Conservation (phyloP, 2,888 invertebrate species). For the Ophraella communa region DNA sequence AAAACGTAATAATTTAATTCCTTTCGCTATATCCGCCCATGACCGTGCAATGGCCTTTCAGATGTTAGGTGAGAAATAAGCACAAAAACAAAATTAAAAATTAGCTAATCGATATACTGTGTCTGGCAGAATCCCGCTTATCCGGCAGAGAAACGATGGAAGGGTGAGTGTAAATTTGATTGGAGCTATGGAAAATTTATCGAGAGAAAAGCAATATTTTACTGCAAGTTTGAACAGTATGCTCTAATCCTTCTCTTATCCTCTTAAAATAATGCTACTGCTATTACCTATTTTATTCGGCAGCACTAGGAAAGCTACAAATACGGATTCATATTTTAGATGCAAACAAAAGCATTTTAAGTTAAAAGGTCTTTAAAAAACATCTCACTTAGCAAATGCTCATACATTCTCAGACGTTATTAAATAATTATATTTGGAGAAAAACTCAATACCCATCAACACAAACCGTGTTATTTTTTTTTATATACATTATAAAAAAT, state of each 20-base stretch:
- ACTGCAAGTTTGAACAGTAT: slow-evolving; percentile 17
- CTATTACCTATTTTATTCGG: slow-evolving; percentile 3
- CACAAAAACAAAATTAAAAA: slow-evolving; percentile 35
- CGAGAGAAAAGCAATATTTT: slow-evolving; percentile 27
- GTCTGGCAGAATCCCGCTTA: slow-evolving; percentile 32
- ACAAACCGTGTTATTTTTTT: no score
- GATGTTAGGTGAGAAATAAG: slow-evolving; percentile 31
- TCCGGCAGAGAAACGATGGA: slow-evolving; percentile 28
- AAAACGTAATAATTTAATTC: not conserved
- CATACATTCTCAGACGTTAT: no score
- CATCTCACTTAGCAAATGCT: no score
- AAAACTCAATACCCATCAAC: no score
- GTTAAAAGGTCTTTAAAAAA: no score
- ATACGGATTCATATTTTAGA: not conserved
- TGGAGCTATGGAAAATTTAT: slow-evolving; percentile 32
- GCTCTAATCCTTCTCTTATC: slow-evolving; percentile 15
- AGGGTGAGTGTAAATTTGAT: slow-evolving; percentile 27
- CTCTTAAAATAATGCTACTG: slow-evolving; percentile 9
- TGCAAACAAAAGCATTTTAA: not conserved
- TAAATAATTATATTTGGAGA: no score
- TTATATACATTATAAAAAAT: no score
- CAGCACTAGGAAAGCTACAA: not conserved
- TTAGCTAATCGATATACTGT: slow-evolving; percentile 35
- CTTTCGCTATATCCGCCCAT: not conserved
- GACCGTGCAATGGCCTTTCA: slow-evolving; percentile 26